Base-by-base conservation (phyloP, 1,140 invertebrate genomes). In the Macrosteles quadrilineatus region DNA sequence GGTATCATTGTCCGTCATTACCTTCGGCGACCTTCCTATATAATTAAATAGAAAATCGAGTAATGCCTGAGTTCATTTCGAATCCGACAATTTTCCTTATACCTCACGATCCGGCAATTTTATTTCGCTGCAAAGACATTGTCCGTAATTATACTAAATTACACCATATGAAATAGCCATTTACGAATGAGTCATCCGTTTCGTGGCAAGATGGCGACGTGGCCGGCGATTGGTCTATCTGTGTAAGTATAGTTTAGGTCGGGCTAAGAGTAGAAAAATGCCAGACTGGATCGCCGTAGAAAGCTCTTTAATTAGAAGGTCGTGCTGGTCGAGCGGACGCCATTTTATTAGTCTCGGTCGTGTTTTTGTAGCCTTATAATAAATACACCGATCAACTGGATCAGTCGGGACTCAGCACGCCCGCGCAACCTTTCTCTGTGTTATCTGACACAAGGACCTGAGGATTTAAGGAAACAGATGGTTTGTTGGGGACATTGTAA, bases 31-130 rank as follows among this genome's bases (percentile, higher is more conserved):
- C 63, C 63, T 66, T 40, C 40, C 63, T 66, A 45, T 66, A 66
- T 66, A 66, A 66, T 66, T 66, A 66, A 66, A 66, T 66, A 66
- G 63, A 66, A 66, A 66, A 66, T 66, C 63, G 63, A 45, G 63
- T 66, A 66, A 66, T 66, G 63, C 63, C 40, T 66, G 63, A 43
- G 32, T 66, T 45, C 32, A 45, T 66, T 66, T 66, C 63, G 63
- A 66, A 66, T 66, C 63, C 36, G 40, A 66, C 63, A 66, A 66
- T 66, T 66, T 66, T 66, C 63, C 27, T 66, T 45, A 66, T 66
- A 45, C 32, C 63, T 66, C 63, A 66, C 63, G 63, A 66, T 66
- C 63, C n/a, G 21, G 63, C 40, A 66, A 66, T 66, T 66, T 66
- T 45, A 66, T 66, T 66, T 66, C 40, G 63, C 27, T 43, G 32